Evolutionary conservation across 2,888 invertebrate species (phyloP).

Genomic region (Trileptium ribeirensis): DNA sequence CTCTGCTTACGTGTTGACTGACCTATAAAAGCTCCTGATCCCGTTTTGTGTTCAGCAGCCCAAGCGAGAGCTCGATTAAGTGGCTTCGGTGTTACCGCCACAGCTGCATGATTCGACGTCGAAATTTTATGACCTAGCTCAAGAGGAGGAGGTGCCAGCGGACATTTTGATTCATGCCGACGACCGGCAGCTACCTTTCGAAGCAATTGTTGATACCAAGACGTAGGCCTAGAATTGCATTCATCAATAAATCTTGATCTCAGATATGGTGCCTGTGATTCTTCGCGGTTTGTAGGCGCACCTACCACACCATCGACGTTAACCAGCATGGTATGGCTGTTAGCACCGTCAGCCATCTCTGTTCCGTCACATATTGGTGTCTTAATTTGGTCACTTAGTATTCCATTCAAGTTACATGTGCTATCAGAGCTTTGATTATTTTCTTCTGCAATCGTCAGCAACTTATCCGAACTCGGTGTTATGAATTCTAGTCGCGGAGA

Average conservation of each 20-base stretch:
- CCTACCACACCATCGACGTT: background rate
- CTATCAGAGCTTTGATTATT: too few species aligned
- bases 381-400: background rate
- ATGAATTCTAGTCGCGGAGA: background rate
- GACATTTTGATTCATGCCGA: background rate
- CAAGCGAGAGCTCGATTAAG: background rate
- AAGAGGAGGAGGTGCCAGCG: background rate
- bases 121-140: background rate
- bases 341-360: background rate
- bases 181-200: background rate
- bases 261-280: too few species aligned
- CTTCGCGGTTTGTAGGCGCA: background rate
- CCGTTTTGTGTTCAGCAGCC: background rate
- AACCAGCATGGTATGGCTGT: background rate
- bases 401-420: background rate
- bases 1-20: background rate
- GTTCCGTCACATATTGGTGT: too few species aligned
- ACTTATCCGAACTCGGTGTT: background rate
- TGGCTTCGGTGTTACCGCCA: background rate
- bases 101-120: too few species aligned
- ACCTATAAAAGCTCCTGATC: background rate
- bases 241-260: background rate
- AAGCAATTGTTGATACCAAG: background rate
- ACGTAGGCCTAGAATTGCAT: background rate
- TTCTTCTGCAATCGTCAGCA: background rate